Base-by-base conservation (phyloP, 2,888 invertebrate species). In the Liodrosophila aerea region DNA sequence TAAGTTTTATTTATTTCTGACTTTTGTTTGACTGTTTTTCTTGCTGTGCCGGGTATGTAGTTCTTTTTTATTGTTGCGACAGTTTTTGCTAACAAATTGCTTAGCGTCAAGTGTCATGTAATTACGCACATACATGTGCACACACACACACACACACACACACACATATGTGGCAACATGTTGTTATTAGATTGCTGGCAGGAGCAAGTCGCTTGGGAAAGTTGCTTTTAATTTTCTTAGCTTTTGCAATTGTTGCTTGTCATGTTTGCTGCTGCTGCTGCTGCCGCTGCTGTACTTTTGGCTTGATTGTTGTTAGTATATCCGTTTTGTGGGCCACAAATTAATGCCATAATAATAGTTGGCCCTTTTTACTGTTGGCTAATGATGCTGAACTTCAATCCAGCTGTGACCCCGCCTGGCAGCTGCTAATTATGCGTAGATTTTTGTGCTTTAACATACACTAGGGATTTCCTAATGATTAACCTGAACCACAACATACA, bases 21-120 rank as follows among this genome's bases (percentile, higher is more conserved):
- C 78, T 81, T 74, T 82, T 78, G 82, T 72, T 72, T 75, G 83
- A 73, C 77, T 69, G 57, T 64, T 64, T 54, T 60, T 54, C 45
- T 52, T 36, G 33, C 53, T 41, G 58, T 50, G 33, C 61, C 52
- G 59, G 46, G 53, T n/a, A n/a, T n/a, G n/a, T 71, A 82, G 85
- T 82, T 70, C 51, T 39, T 57, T 85, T 85, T 85, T 82, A 85
- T 78, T 78, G 80, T 85, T 85, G 85, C 76, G 80, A 85, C 78
- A 85, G 83, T 78, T 78, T 84, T 75, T 70, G 86, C 82, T 75
- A 85, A 87, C 87, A 88, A 88, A 88, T 87, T 88, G 88, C 87
- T 88, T 82, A 85, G 88, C 88, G 88, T 87, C 87, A 88, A 87
- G 87, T 87, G 88, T 86, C 87, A 75, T 88, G 88, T 88, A 88